Base-by-base conservation (phyloP, 2,113 vertebrate genomes). In the Mustela lutreola region DNA sequence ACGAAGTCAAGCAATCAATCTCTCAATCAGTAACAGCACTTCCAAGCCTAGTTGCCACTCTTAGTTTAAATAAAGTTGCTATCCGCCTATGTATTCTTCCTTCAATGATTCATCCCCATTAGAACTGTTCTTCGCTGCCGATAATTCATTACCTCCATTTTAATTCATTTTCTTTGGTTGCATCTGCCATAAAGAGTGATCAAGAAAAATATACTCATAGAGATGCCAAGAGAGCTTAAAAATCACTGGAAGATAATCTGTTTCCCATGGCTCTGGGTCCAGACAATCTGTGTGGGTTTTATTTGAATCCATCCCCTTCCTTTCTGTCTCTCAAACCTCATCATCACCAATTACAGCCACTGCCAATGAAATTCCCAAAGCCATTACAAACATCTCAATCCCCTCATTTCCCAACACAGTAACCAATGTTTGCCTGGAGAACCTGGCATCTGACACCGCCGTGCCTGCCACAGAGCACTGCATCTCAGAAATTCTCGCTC, bases 331-430 rank as follows among this genome's bases (percentile, higher is more conserved):
- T 67, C 48, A 62, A 18, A 83, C 36, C 7, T 92, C 45, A n/a
- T 18, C 65, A 24, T 83, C 7, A n/a, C 18, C 11, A 73, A 14
- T 75, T 71, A 86, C 19, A 89, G 33, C 10, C 19, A 26, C 21
- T 75, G 62, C 56, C 53, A 83, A n/a, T 75, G 75, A 92, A 89
- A 92, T 7, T 83, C 73, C 75, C 81, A 88, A 63, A 95, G 42
- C 85, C 90, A 28, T 62, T 12, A 86, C 33, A 82, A 79, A 67
- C 24, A 79, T 67, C 42, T 76, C 60, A 42, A 8, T 28, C 24
- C 10, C 11, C 15, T 89, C 21, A 5, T 65, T 76, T n/a, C 24
- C 33, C 26, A n/a, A 31, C 0, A 0, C 19, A 11, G 50, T 65
- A 89, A 81, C 75, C 62, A 19, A 11, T 33, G 36, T 81, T 60